Percentiles rank a stretch among this genome's conserved stretches.
These are phyloP conservation scores for Polypterus senegalus DNA, from an alignment of 2,113 vertebrate genomes.

Conservation along the genomic window DNA sequence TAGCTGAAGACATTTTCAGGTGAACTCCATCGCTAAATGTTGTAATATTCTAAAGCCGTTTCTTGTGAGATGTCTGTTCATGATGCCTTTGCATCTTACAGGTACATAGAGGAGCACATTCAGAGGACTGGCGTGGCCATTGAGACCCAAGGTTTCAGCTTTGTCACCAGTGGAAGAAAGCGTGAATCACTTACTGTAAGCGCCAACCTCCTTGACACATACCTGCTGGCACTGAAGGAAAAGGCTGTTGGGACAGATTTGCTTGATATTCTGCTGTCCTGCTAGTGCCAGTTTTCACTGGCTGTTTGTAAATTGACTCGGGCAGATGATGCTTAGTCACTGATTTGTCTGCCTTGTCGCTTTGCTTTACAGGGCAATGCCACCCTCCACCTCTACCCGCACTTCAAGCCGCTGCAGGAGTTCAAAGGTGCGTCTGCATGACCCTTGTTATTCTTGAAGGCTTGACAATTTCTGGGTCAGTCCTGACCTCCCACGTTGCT, in stretches of 20 bases:
- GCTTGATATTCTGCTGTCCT: too few species aligned
- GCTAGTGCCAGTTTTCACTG: too few species aligned
- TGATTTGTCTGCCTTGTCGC: neutral
- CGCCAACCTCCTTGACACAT: too few species aligned
- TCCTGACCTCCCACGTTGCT: neutral
- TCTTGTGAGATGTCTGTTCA: neutral
- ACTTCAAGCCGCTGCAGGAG: slow-evolving; percentile 60
- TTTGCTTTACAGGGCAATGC: slow-evolving; percentile 52
- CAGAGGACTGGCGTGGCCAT: slow-evolving; percentile 70
- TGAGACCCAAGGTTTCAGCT: slow-evolving; percentile 67
- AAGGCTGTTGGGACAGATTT: neutral
- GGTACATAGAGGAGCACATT: slow-evolving; percentile 74
- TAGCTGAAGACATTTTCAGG: too few species aligned
- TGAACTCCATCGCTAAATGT: too few species aligned
- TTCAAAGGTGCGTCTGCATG: slow-evolving; percentile 55
- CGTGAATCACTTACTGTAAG: slow-evolving; percentile 68
- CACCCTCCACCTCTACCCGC: slow-evolving; percentile 65
- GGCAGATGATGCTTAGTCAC: neutral
- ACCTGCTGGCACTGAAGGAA: neutral
- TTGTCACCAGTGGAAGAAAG: slow-evolving; percentile 68
- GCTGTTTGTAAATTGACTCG: too few species aligned
- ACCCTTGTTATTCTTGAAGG: neutral
- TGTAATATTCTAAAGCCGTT: neutral
- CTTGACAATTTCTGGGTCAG: too few species aligned
- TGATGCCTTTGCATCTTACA: slow-evolving; percentile 15